phyloP scores from a whole-genome alignment of 1,140 invertebrate genomes.

The Drosophila pachea region DNA sequence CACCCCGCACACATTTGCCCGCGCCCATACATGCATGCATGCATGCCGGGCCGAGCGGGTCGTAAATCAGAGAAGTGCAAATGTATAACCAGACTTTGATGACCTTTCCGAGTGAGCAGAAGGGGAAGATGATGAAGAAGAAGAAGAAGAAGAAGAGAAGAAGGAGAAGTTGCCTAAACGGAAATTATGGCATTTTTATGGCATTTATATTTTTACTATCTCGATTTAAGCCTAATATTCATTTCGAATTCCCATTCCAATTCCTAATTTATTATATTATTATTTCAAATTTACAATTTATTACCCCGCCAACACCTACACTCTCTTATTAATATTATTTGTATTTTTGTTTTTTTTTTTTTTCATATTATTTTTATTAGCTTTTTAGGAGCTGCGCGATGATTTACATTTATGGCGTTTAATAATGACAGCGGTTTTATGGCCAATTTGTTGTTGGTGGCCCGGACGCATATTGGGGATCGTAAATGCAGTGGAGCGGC shows the following conservation, averaged over 20 bases:
- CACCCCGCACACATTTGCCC: neutral
- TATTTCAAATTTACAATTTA: slow-evolving; percentile 14
- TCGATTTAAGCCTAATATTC: too few relatives aligned
- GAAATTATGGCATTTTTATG: slow-evolving; percentile 7
- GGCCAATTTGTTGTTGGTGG: slow-evolving; percentile 49
- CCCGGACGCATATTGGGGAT: slow-evolving; percentile 30
- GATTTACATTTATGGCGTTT: slow-evolving; percentile 68
- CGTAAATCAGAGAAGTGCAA: slow-evolving; percentile 30
- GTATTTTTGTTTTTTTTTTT: slow-evolving; percentile 12
- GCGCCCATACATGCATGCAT: neutral
- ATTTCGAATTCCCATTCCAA: too few relatives aligned
- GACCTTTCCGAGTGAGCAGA: slow-evolving; percentile 4
- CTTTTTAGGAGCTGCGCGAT: slow-evolving; percentile 23
- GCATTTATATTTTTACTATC: neutral
- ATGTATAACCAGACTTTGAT: slow-evolving; percentile 30
- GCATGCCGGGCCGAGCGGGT: neutral
- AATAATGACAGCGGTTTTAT: slow-evolving; percentile 64
- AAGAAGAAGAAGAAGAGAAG: neutral
- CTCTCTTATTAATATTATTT: too few relatives aligned
- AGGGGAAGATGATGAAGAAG: slow-evolving; percentile 5
- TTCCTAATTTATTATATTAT: slow-evolving; percentile 5
- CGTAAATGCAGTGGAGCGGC: slow-evolving; percentile 54
- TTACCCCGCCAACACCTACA: neutral
- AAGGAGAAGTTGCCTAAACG: neutral
- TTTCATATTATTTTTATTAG: slow-evolving; percentile 37